Evolutionary conservation across 2,888 invertebrate genomes (phyloP).

Genomic region (Drosophila formosana): DNA sequence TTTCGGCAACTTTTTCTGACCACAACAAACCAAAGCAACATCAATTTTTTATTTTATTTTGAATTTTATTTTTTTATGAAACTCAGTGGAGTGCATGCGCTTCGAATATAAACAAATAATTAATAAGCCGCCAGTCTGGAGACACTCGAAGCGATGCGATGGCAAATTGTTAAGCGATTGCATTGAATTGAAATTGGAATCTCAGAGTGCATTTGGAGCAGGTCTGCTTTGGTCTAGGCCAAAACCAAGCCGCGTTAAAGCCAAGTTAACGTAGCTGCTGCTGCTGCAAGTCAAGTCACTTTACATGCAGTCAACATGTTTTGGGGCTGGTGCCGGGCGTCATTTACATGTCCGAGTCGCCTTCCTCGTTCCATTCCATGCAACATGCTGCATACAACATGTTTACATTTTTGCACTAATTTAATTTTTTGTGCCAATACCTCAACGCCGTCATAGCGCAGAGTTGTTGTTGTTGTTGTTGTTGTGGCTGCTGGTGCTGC

Average conservation of each 20-base stretch:
- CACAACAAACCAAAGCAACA: conserved; percentile 30
- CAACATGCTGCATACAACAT: conserved; percentile 63
- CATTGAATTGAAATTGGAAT: conserved; percentile 21
- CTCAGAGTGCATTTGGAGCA: conserved; percentile 8
- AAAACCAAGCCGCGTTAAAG: conserved; percentile 13
- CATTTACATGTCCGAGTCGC: conserved; percentile 76
- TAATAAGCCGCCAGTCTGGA: conserved; percentile 56
- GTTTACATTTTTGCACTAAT: conserved; percentile 80
- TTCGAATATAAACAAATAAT: conserved; percentile 73
- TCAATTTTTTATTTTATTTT: neutral
- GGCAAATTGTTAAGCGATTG: conserved; percentile 33
- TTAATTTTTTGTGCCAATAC: conserved; percentile 74
- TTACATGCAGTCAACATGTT: conserved; percentile 76
- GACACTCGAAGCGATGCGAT: conserved; percentile 24
- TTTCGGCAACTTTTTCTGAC: conserved; percentile 30
- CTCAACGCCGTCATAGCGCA: conserved; percentile 6
- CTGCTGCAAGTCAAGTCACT: conserved; percentile 32
- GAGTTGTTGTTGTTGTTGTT: conserved; percentile 15
- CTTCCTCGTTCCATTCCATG: conserved; percentile 52
- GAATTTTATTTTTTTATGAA: conserved; percentile 1
- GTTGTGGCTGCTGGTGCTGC: conserved; percentile 9
- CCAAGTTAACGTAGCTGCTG: conserved; percentile 2
- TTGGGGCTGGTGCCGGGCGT: conserved; percentile 78
- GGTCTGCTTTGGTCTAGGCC: conserved; percentile 30
- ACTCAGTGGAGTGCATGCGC: conserved; percentile 76